phyloP scores from a whole-genome alignment of 2,113 vertebrate species.

The Myrmecobius fasciatus region DNA sequence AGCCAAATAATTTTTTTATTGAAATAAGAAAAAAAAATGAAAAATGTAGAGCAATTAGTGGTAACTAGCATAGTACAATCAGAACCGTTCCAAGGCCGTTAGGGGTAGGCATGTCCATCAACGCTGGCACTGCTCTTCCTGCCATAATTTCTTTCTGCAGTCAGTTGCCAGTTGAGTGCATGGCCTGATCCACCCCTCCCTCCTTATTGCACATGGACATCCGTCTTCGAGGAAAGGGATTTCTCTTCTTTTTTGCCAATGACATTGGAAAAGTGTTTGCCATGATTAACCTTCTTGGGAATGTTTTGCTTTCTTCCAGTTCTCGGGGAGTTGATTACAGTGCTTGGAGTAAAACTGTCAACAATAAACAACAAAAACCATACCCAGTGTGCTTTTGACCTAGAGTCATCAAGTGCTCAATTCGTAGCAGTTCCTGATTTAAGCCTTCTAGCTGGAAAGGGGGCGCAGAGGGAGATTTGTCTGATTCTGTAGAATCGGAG shows the following conservation, averaged over 20 bases:
- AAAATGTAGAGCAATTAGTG: conserved; percentile 81
- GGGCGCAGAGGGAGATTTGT: conserved; percentile 58
- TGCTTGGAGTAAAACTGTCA: conserved; percentile 72
- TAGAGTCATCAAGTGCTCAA: conserved; percentile 71
- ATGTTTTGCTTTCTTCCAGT: conserved; percentile 52
- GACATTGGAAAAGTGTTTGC: conserved; percentile 77
- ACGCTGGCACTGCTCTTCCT: conserved; percentile 80
- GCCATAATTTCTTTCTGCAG: conserved; percentile 80
- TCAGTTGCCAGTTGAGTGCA: conserved; percentile 78
- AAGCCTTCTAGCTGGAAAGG: conserved; percentile 75
- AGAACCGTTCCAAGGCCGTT: conserved; percentile 79
- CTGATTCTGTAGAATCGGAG: conserved; percentile 65
- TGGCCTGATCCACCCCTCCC: conserved; percentile 66
- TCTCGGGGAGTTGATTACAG: conserved; percentile 67
- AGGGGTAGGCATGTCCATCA: conserved; percentile 79
- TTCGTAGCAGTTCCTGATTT: conserved; percentile 78
- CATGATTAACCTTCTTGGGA: conserved; percentile 56
- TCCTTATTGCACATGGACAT: conserved; percentile 84
- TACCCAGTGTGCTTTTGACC: conserved; percentile 79
- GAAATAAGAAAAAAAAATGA: conserved; percentile 76
- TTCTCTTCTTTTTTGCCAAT: conserved; percentile 80
- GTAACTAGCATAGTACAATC: conserved; percentile 90
- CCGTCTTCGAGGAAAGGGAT: conserved; percentile 84
- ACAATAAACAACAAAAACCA: conserved; percentile 38
- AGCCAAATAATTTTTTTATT: conserved; percentile 85